Base-by-base conservation (phyloP, 2,797 vertebrate genomes). In the Mergus octosetaceus region DNA sequence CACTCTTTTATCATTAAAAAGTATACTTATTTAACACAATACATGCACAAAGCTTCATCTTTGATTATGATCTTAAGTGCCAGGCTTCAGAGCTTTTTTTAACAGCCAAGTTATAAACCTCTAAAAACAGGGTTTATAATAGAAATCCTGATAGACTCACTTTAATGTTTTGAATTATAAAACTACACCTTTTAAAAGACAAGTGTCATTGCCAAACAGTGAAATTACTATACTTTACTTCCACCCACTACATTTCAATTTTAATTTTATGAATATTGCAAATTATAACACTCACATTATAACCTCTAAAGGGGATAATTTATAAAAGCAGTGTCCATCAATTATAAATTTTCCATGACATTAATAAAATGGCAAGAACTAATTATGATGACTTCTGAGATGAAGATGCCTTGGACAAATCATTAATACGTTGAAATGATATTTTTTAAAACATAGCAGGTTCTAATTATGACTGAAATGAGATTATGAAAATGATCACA, bases 291-390 rank as follows among this genome's bases (percentile, higher is more conserved):
- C 94, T 97, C 92, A 95, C 89, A 97, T 97, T 97, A 97, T 97
- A 97, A 98, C 96, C 97, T 98, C 97, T 97, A 96, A 97, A 98
- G 89, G 96, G 97, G 94, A 96, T 98, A 94, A 98, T 97, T 98
- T 98, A 98, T 98, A 97, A 98, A 98, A 97, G 97, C 97, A 96
- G 97, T 98, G 97, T 97, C 98, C 97, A 98, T 98, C 97, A 98
- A 97, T 98, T 98, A 98, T 97, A 97, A 97, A 98, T 98, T 98
- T 98, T 97, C 94, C 88, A 85, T 97, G 97, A 97, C 95, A 98
- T 98, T 98, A 98, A 98, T 98, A 98, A 98, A 98, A 98, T 97
- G 96, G 97, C 95, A 97, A 96, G 97, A 97, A 97, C 97, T 98
- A 98, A 98, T 98, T 98, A 98, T 96, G 96, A 97, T 97, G 97